Evolutionary conservation across 2,888 invertebrate species (phyloP).

Genomic region (Ecliptopera silaceata): DNA sequence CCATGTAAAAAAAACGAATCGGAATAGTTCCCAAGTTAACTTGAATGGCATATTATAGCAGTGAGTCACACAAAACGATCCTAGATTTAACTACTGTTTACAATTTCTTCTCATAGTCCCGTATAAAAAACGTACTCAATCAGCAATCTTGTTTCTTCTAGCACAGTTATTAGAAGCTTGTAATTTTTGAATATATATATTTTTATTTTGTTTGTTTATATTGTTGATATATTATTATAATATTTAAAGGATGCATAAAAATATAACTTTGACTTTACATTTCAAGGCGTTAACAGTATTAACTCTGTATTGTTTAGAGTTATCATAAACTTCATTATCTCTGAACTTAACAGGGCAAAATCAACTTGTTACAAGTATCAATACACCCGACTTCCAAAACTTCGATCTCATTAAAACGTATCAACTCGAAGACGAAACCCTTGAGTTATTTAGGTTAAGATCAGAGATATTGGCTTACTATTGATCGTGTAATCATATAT

Average conservation of each 20-base stretch:
- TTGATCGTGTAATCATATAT: conserved; percentile 72
- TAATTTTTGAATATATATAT: too few species aligned
- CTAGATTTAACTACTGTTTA: too few species aligned
- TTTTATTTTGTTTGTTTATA: too few species aligned
- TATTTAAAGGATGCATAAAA: too few species aligned
- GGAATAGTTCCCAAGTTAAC: conserved; percentile 29
- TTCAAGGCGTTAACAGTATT: too few species aligned
- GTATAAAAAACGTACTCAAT: too few species aligned
- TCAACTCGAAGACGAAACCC: conserved; percentile 36
- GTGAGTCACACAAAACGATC: conserved; percentile 31
- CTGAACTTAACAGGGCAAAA: background rate
- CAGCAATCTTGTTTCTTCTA: too few species aligned
- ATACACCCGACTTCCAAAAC: background rate
- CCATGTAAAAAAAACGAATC: conserved; percentile 35
- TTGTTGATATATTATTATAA: too few species aligned
- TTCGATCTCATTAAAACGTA: conserved; percentile 32
- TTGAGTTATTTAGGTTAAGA: conserved; percentile 46
- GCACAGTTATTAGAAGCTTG: too few species aligned
- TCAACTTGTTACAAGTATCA: background rate
- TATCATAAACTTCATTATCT: background rate
- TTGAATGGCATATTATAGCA: conserved; percentile 29
- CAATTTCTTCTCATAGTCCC: too few species aligned
- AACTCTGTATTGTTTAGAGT: background rate
- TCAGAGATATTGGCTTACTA: conserved; percentile 51
- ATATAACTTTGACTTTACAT: too few species aligned